Percentiles rank a stretch among this genome's conserved stretches.
phyloP scores from a whole-genome alignment of 1,140 invertebrate genomes.

The Tetraneura akinire region DNA sequence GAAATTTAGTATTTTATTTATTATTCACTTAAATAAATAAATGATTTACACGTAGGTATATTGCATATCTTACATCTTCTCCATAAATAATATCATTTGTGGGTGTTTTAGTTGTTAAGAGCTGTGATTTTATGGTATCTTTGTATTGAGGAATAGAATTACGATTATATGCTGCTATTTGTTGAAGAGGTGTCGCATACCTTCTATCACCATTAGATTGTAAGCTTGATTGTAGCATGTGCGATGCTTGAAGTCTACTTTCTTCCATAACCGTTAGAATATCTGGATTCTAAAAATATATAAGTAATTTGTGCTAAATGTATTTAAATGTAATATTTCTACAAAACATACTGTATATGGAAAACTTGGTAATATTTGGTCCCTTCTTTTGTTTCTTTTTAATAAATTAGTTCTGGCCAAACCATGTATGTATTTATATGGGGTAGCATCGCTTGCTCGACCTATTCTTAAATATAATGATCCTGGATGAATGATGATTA shows the following conservation, averaged over 20 bases:
- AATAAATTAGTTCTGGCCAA: slow-evolving; percentile 70
- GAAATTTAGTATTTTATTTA: slow-evolving; percentile 37
- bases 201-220: slow-evolving; percentile 77
- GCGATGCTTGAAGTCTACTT: slow-evolving; percentile 76
- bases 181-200: slow-evolving; percentile 83
- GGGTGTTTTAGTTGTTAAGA: slow-evolving; percentile 59
- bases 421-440: slow-evolving; percentile 81
- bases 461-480: slow-evolving; percentile 87
- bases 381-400: slow-evolving; percentile 62
- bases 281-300: slow-evolving; percentile 64
- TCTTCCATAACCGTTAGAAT: slow-evolving; percentile 78
- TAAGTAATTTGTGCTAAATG: slow-evolving; percentile 29
- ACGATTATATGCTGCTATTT: slow-evolving; percentile 80
- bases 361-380: slow-evolving; percentile 69
- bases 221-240: slow-evolving; percentile 80
- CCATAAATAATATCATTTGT: slow-evolving; percentile 68
- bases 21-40: no score
- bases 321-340: neutral
- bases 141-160: slow-evolving; percentile 1
- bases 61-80: slow-evolving; percentile 61
- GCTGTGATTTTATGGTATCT: neutral
- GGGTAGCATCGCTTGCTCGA: slow-evolving; percentile 83
- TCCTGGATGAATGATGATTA: slow-evolving; percentile 93
- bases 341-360: slow-evolving; percentile 59
- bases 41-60: neutral